A percentile compares a stretch with the other conserved stretches of the same genome.
phyloP scores from a whole-genome alignment of 2,113 vertebrate genomes.

The Chaetura pelagica region DNA sequence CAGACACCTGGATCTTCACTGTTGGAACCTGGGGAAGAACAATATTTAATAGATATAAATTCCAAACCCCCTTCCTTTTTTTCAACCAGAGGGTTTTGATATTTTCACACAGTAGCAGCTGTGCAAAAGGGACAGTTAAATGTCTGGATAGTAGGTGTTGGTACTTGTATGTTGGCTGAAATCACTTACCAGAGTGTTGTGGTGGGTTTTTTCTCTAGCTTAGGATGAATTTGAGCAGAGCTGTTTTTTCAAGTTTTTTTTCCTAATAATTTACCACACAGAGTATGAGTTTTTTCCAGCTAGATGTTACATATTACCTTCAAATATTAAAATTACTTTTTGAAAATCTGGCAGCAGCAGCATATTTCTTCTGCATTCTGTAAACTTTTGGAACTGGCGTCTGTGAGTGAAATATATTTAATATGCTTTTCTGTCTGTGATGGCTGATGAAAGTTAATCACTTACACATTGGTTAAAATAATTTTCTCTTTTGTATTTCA shows the following conservation, averaged over 20 bases:
- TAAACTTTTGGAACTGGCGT: neutral
- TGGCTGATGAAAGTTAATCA: neutral
- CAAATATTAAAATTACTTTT: neutral
- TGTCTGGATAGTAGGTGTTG: neutral
- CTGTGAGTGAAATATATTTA: neutral
- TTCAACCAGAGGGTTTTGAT: neutral
- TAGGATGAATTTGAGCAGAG: neutral
- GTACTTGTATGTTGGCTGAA: neutral
- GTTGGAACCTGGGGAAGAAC: neutral
- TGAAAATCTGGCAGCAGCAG: neutral
- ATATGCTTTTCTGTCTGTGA: neutral
- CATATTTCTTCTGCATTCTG: neutral
- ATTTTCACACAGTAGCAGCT: neutral
- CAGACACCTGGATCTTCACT: neutral
- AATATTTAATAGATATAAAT: neutral
- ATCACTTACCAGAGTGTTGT: neutral
- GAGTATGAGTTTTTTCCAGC: neutral
- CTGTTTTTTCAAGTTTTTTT: neutral
- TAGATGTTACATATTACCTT: neutral
- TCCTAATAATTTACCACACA: neutral
- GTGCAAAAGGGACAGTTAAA: neutral
- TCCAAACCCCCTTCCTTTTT: neutral
- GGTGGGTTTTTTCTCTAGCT: neutral
- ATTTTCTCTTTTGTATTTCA: neutral
- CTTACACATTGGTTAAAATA: neutral